Conservation (phyloP, 2,113 vertebrate species). For the Columba janthina region DNA sequence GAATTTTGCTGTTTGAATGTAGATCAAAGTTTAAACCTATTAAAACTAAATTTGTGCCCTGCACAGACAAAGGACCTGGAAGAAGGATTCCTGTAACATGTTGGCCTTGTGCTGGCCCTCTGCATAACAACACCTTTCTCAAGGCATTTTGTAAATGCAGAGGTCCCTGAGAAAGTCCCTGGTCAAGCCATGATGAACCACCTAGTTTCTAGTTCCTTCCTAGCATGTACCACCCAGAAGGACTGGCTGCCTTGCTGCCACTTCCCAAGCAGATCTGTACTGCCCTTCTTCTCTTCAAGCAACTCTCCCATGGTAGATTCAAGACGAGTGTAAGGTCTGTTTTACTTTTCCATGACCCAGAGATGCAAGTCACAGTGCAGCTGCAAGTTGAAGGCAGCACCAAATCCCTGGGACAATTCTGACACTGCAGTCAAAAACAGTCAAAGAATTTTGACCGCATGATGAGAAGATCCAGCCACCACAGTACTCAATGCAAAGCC, state of each 20-base stretch:
- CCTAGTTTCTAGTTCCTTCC: not conserved
- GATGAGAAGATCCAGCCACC: not conserved
- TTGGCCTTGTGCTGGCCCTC: not conserved
- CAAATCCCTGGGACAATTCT: not conserved
- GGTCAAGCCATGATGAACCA: not conserved
- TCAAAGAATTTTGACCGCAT: not conserved
- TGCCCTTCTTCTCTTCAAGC: not conserved
- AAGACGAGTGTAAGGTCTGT: not conserved
- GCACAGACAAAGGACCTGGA: not conserved
- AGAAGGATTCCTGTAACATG: not conserved
- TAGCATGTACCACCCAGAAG: not conserved
- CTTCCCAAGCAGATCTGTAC: fast-evolving
- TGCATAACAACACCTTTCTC: not conserved
- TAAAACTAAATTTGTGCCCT: not conserved
- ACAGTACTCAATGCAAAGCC: not conserved
- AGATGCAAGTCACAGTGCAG: not conserved
- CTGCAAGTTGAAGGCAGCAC: not conserved
- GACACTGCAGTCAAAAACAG: not conserved
- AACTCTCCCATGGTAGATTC: not conserved
- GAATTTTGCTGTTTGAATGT: not conserved
- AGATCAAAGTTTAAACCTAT: not conserved
- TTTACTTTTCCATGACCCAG: not conserved
- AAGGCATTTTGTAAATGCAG: not conserved
- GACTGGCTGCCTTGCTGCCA: not conserved
- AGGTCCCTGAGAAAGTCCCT: not conserved